Percentiles rank a stretch among this genome's conserved stretches.
These are phyloP conservation scores for Ptychobarbus kaznakovi DNA, from an alignment of 2,797 vertebrate genomes.

Conservation along the genomic window DNA sequence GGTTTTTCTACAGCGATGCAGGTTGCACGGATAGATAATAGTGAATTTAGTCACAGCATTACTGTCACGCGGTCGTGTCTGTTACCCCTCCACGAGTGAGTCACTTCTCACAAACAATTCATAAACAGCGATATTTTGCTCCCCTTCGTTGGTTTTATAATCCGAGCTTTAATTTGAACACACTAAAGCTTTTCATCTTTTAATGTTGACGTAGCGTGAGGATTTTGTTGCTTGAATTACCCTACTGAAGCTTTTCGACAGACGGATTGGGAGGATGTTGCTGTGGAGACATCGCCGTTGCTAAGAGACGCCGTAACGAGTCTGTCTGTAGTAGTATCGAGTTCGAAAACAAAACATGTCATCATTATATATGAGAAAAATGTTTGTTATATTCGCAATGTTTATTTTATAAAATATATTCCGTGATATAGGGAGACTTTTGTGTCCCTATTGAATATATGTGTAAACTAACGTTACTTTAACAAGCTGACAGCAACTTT, in stretches of 20 bases:
- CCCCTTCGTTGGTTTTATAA: neutral
- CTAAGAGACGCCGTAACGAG: conserved; percentile 72
- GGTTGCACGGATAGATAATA: neutral
- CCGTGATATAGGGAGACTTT: neutral
- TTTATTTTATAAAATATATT: neutral
- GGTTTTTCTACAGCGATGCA: neutral
- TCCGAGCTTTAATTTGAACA: neutral
- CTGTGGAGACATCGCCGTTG: conserved; percentile 79
- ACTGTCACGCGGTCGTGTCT: neutral
- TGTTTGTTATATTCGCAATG: neutral
- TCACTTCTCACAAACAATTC: neutral
- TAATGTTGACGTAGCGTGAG: neutral
- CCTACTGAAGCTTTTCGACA: conserved; percentile 23
- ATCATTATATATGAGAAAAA: neutral
- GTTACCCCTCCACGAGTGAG: neutral
- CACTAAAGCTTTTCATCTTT: neutral
- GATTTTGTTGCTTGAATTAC: neutral
- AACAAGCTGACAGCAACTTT: neutral
- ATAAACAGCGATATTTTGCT: neutral
- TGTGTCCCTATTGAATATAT: neutral
- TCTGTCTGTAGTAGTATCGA: neutral
- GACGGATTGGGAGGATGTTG: conserved; percentile 70
- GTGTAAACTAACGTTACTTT: neutral
- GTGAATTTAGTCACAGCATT: neutral
- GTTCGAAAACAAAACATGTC: neutral